A percentile compares a stretch with the other conserved stretches of the same genome.
These are phyloP conservation scores for Plebejus melissa DNA, from an alignment of 2,888 invertebrate genomes.

Conservation along the genomic window DNA sequence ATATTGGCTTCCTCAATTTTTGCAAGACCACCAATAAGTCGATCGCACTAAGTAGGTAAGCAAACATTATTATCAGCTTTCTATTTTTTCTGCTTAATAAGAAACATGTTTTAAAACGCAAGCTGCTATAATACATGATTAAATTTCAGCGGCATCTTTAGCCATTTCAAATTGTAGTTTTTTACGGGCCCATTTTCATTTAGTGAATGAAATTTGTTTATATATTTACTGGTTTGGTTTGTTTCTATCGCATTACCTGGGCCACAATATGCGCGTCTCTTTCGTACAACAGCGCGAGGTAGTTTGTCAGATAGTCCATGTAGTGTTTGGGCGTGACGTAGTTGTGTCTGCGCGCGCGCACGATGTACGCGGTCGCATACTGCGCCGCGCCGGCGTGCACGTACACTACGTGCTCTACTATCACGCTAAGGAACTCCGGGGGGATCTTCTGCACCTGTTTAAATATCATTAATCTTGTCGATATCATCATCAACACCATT, in stretches of 20 bases:
- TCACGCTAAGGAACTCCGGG: slow-evolving; percentile 81
- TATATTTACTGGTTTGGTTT: not conserved
- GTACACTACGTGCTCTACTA: slow-evolving; percentile 91
- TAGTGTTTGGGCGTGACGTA: slow-evolving; percentile 96
- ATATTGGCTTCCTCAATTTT: slow-evolving; percentile 93
- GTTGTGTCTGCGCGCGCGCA: slow-evolving; percentile 87
- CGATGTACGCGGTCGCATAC: slow-evolving; percentile 85
- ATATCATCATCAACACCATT: not conserved
- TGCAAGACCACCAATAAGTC: slow-evolving; percentile 84
- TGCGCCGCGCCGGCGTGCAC: slow-evolving; percentile 87
- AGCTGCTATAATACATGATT: not conserved
- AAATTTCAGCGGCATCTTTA: no score
- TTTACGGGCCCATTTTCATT: no score
- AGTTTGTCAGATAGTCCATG: slow-evolving; percentile 90
- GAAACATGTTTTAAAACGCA: not conserved
- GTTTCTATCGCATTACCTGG: slow-evolving; percentile 51
- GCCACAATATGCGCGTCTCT: slow-evolving; percentile 81
- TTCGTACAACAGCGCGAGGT: slow-evolving; percentile 86
- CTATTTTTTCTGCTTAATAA: not conserved
- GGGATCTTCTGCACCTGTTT: slow-evolving; percentile 82
- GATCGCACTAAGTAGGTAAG: slow-evolving; percentile 76
- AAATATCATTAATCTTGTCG: not conserved
- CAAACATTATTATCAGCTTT: not conserved
- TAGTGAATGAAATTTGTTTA: no score
- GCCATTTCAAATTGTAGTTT: no score